Evolutionary conservation across 2,888 invertebrate genomes (phyloP).

Genomic region (Dynastes tityus): DNA sequence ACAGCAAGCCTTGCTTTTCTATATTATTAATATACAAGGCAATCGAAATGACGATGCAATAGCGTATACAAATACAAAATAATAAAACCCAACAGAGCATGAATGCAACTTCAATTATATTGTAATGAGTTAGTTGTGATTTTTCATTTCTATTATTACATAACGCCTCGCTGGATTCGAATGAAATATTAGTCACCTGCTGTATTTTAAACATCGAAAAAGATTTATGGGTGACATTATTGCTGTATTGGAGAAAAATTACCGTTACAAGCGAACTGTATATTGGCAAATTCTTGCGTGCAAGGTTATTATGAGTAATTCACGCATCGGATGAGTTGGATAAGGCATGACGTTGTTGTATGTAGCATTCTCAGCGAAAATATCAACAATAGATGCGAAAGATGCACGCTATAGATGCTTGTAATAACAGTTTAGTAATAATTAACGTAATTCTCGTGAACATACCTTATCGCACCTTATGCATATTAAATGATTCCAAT

Average conservation of each 20-base stretch:
- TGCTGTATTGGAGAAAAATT: conserved; percentile 1
- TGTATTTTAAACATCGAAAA: background rate
- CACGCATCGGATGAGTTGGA: background rate
- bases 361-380: conserved; percentile 19
- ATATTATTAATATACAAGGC: no score
- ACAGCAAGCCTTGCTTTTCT: no score
- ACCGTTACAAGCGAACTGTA: background rate
- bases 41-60: background rate
- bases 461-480: conserved; percentile 25
- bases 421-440: conserved; percentile 17
- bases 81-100: background rate
- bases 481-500: conserved; percentile 19
- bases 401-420: conserved; percentile 40
- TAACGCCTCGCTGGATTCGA: background rate
- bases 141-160: conserved; percentile 10
- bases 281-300: conserved; percentile 8
- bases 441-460: conserved; percentile 34
- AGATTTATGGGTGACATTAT: conserved; percentile 17
- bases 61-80: no score
- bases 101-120: background rate
- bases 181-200: background rate
- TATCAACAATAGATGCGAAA: conserved; percentile 28
- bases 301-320: conserved; percentile 16
- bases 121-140: background rate
- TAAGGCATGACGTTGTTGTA: background rate